Conservation (phyloP, 2,113 vertebrate species). For the Melierax canorus region DNA sequence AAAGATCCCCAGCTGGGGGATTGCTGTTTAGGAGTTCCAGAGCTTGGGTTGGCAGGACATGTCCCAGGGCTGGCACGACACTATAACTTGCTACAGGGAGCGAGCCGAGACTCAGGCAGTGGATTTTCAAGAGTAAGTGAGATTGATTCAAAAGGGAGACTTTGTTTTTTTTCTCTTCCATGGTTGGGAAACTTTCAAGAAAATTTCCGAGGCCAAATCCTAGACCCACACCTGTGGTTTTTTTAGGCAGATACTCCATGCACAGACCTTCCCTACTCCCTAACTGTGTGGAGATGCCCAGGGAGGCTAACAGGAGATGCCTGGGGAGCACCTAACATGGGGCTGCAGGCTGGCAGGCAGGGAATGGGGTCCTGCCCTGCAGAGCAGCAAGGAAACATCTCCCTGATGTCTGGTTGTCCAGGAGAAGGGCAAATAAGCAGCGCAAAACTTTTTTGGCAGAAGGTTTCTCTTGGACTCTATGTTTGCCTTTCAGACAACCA, state of each 20-base stretch:
- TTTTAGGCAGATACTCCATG: neutral
- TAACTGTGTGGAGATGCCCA: neutral
- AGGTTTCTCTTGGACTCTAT: neutral
- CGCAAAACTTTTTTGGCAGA: neutral
- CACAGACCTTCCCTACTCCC: neutral
- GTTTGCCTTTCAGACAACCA: neutral
- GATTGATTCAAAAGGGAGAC: neutral
- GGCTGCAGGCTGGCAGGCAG: neutral
- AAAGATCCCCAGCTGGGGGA: neutral
- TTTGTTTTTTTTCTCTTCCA: neutral
- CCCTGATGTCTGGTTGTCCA: neutral
- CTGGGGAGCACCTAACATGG: neutral
- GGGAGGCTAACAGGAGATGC: neutral
- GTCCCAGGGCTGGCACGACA: neutral
- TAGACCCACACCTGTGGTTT: rapidly evolving
- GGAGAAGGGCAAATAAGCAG: neutral
- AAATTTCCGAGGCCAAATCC: neutral
- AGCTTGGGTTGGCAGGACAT: neutral
- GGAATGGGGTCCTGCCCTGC: neutral
- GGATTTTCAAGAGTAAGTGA: neutral
- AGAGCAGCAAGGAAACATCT: neutral
- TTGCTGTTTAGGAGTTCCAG: neutral
- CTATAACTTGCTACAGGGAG: neutral
- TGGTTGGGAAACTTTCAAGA: neutral
- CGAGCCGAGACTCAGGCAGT: neutral